Evolutionary conservation across 1,140 invertebrate species (phyloP), one percentile per base, ranked within the genome.

Genomic region (Ceratina japonica): DNA sequence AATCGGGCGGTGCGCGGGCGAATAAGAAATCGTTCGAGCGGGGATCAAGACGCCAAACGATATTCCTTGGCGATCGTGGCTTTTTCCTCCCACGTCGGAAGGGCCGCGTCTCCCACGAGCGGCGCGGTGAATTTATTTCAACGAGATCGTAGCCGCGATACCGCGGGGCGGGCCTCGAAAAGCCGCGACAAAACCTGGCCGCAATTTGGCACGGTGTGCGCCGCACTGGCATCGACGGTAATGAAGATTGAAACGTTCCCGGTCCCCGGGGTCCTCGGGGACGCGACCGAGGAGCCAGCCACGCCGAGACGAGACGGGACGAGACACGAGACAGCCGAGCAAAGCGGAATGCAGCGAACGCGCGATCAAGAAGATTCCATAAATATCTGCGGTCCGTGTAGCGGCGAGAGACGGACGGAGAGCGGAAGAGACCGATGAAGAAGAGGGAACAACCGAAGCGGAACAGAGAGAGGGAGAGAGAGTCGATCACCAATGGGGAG

Each of bases 331-430:
- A 44, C 75, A 58, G 72, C 37, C 80, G 77, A 85, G 79, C 58
- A 65, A 63, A 71, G 85, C 72, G 85, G 85, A 87, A 87, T 87
- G 85, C 80, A 77, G 72, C 82, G 79, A 62, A 80, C 81, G 82
- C 77, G 84, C 81, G 85, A 86, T 83, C 82, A 81, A 81, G 82
- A 86, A 82, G 87, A 89, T 90, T 90, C 87, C 87, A 89, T 88
- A 88, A 89, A 89, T 89, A 90, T 86, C 83, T 80, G 75, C 59
- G 71, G 80, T 77, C 78, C 7, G 27, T 8, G 52, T 51, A 64
- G 0, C 62, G 71, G 0, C 62, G 71, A 54, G 54, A 16, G 66
- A 20, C 66, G 12, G 66, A 54, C 66, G 27, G 62, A 66, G 63
- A 71, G 54, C 51, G 54, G 58, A 51, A 5, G 63, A 70, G 16